Evolutionary conservation across 64 coral and sea anemone genomes (phyloP), one percentile per base, ranked within the genome.

Genomic region (Catalaphyllia jardinei): DNA sequence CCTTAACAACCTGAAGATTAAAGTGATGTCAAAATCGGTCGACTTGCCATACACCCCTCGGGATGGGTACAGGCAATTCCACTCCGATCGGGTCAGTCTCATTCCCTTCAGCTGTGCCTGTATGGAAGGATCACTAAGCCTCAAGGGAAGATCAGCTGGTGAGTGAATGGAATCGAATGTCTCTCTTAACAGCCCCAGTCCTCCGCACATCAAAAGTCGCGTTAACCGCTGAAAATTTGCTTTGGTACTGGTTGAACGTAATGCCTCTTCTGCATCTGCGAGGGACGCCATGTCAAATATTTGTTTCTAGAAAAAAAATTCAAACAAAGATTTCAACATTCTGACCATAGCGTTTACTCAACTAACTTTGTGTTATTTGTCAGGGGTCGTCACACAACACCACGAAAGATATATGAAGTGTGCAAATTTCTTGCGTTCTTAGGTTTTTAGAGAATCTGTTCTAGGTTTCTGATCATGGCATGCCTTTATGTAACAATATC

Each of bases 11-110:
- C 7, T 80, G 51, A 52, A 80, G 60, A 80, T 52, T 38, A 80
- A 61, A 16, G 78, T 61, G 29, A 80, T 80, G 60, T 80, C 78
- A 80, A 80, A 80, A 80, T 46, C 31, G 2, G 31, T 60, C 1
- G 78, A 80, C 24, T 80, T 52, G 31, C 39, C 78, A 31, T 25
- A 80, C 13, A 29, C 60, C 29, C 42, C 42, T 60, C 4, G 11
- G 19, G 52, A 28, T 18, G 78, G 78, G 78, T 60, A 61, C 9
- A 80, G 25, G 6, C 12, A 22, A 15, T 60, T 8, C 54, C 54
- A 29, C 62, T 64, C 62, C 4, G 62, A 17, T 20, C 20, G 10
- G 62, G 76, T 79, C 0, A 19, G 22, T 25, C 38, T 20, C 46
- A 5, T 38, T 18, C 16, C 16, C 18, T 4, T 64, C 62, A 64